Conservation (phyloP, 92 coral and sea anemone species). For the Epizoanthus fatuus region DNA sequence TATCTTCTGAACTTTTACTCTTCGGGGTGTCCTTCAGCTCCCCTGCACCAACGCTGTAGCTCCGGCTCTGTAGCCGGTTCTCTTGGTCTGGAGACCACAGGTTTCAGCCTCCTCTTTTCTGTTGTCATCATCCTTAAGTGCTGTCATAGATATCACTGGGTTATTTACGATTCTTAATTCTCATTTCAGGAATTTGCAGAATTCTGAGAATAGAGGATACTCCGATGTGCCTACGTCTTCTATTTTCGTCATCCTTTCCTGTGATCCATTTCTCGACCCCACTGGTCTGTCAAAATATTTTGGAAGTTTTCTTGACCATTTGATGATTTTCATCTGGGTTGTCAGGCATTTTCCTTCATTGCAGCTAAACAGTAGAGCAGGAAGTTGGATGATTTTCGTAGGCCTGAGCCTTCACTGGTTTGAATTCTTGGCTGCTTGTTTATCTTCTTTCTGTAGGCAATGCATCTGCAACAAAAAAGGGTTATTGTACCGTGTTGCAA, state of each 20-base stretch:
- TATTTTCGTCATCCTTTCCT: conserved; percentile 5
- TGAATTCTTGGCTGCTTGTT: conserved; percentile 76
- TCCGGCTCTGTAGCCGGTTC: no score
- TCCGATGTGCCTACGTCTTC: no score
- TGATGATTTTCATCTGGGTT: no score
- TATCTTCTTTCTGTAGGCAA: conserved; percentile 66
- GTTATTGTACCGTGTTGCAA: conserved; percentile 65
- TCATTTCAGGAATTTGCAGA: conserved; percentile 54
- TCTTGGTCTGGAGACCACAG: no score
- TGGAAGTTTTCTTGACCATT: no score
- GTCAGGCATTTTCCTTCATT: no score
- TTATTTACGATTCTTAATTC: conserved; percentile 61
- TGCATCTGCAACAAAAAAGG: conserved; percentile 72
- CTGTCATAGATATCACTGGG: conserved; percentile 10
- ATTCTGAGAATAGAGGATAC: conserved; percentile 65
- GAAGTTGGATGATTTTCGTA: conserved; percentile 43
- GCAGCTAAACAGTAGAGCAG: no score
- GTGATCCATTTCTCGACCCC: conserved; percentile 55
- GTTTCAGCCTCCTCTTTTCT: no score
- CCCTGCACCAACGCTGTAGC: no score
- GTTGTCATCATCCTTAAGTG: no score
- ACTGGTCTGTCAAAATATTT: conserved; percentile 28
- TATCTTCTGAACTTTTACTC: no score
- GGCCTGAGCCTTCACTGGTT: conserved; percentile 65
- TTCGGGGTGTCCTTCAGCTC: no score